phyloP scores from a whole-genome alignment of 2,888 invertebrate species.

The Toxonevra muliebris region DNA sequence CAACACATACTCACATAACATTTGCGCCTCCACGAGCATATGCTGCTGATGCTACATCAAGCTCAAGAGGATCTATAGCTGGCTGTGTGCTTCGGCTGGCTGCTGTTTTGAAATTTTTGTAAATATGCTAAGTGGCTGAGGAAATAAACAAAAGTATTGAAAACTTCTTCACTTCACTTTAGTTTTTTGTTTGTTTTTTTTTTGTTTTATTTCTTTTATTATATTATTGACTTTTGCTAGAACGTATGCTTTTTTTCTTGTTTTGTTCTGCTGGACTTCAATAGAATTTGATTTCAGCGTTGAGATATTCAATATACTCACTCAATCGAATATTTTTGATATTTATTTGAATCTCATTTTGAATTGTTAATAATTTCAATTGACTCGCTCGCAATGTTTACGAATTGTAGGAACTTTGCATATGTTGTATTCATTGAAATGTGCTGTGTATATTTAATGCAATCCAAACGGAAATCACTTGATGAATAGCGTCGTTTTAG shows the following conservation, averaged over 20 bases:
- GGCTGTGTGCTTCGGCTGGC: constrained; percentile 45
- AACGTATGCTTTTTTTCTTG: too few relatives aligned
- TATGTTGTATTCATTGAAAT: neutral
- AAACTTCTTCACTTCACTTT: too few relatives aligned
- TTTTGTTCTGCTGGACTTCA: too few relatives aligned
- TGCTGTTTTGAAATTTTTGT: constrained; percentile 24
- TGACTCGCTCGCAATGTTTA: neutral
- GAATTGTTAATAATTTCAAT: constrained; percentile 2
- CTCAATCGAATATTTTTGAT: too few relatives aligned
- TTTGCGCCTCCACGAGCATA: neutral
- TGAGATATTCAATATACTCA: too few relatives aligned
- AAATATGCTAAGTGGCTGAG: constrained; percentile 5
- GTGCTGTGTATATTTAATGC: too few relatives aligned
- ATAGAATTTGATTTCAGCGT: too few relatives aligned
- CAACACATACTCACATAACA: neutral
- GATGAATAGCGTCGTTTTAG: constrained; percentile 1
- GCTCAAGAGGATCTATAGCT: constrained; percentile 13
- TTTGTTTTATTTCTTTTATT: too few relatives aligned
- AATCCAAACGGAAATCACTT: constrained; percentile 1
- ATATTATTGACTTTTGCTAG: too few relatives aligned
- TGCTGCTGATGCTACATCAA: constrained; percentile 5
- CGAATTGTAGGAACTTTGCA: neutral
- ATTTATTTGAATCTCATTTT: neutral
- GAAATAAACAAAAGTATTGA: too few relatives aligned
- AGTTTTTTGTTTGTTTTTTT: too few relatives aligned